Evolutionary conservation across 2,888 invertebrate genomes (phyloP).

Genomic region (Tachina lurida): DNA sequence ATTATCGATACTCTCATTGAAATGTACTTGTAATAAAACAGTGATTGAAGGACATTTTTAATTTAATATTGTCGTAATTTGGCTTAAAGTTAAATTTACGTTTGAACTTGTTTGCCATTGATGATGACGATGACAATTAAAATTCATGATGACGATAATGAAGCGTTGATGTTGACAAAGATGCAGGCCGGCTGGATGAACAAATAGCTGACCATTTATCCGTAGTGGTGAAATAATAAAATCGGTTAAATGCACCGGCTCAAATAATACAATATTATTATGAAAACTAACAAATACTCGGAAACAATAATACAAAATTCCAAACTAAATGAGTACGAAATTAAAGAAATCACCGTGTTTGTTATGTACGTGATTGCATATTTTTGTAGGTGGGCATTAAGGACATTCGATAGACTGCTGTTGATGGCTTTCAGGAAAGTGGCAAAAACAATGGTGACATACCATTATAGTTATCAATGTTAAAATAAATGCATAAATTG

Average conservation of each 20-base stretch:
- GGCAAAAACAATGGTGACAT: constrained; percentile 18
- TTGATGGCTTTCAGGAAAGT: background rate
- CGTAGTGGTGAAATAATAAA: constrained; percentile 30
- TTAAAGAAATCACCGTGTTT: background rate
- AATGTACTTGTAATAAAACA: constrained; percentile 48
- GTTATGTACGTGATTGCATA: background rate
- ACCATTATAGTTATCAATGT: constrained; percentile 58
- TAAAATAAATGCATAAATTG: constrained; percentile 59
- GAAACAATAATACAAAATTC: constrained; percentile 2
- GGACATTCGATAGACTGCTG: constrained; percentile 1
- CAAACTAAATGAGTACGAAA: constrained; percentile 38
- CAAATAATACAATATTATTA: constrained; percentile 20
- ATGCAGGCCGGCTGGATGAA: background rate
- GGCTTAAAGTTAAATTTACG: constrained; percentile 57
- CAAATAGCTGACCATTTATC: background rate
- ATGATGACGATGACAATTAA: constrained; percentile 24
- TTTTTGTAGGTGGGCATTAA: background rate
- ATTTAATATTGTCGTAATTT: constrained; percentile 58
- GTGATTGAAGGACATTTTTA: constrained; percentile 62
- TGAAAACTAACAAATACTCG: constrained; percentile 32
- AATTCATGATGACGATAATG: constrained; percentile 32
- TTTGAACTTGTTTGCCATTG: constrained; percentile 42
- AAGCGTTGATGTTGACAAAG: constrained; percentile 26
- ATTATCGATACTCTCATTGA: constrained; percentile 38
- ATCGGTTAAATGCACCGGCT: constrained; percentile 40